Base-by-base conservation (phyloP, 2,113 vertebrate genomes). In the Phaetusa simplex region DNA sequence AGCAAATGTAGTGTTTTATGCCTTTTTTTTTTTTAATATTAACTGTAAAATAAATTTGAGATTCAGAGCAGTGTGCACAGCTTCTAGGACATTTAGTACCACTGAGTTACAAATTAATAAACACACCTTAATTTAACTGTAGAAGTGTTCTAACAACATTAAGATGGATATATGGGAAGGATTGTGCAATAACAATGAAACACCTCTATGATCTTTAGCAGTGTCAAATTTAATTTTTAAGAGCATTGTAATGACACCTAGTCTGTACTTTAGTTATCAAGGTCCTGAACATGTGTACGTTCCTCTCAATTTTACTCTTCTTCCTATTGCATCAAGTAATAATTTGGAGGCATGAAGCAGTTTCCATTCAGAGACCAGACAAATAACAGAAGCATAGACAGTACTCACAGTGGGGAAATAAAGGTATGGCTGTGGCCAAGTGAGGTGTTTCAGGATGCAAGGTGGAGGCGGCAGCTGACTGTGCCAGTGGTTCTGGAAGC, bases 301-400 rank as follows among this genome's bases (percentile, higher is more conserved):
- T 64, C 29, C 32, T 9, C 4, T 22, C 20, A 36, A 8, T 61
- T 83, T 66, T 53, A 26, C 26, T 56, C 34, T 69, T 65, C n/a
- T 61, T 62, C 49, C 62, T 56, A 0, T 40, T 17, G 29, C n/a
- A 32, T 30, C 14, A 42, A 30, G 30, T 8, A 26, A 4, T 2
- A 20, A 47, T 80, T 86, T 34, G 61, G 38, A 61, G 43, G 56
- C 36, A 19, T 1, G 1, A 50, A 82, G 42, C 27, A 2, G 13
- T 34, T 87, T 43, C 27, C 15, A 2, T 50, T 91, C 56, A 4
- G 74, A 49, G n/a, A 64, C 20, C 43, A 47, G 6, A 29, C 26
- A 49, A 42, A 22, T 43, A 32, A 6, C 15, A 42, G 42, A 30
- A 6, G 14, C 10, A 1, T 5, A 0, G 1, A 23, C 17, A 29